Base-by-base conservation (phyloP, 2,113 vertebrate species). In the Amazona vittata region DNA sequence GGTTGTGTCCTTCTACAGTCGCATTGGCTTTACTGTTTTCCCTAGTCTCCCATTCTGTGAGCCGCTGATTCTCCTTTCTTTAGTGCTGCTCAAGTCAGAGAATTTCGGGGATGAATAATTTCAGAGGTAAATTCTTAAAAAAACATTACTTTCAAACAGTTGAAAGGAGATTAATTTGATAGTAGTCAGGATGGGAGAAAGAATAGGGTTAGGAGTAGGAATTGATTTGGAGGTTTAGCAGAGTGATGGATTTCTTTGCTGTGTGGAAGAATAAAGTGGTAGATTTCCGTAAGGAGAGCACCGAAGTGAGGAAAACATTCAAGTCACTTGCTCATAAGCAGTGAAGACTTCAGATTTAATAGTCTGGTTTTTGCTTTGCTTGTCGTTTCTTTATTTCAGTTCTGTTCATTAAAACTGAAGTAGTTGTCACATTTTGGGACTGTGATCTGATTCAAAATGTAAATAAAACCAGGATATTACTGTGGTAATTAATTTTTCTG, bases 51-150 rank as follows among this genome's bases (percentile, higher is more conserved):
- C 14, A 29, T 55, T 9, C 1, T 67, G 15, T 74, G 78, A 67
- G 33, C 53, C 37, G 67, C 37, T 0, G 3, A 53, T 84, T 91
- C 21, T 86, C 10, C 63, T 55, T 89, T 53, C 53, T 62, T 49
- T 35, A 78, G 21, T 53, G 16, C 65, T 74, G 24, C 29, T 84
- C 24, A 68, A 86, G 35, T 50, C 53, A 78, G 44, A 47, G 39
- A 50, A 73, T 93, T 94, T 83, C 43, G 78, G 39, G 60, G 68
- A 70, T 90, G 13, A 74, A 69, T 67, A 67, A 81, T 92, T 84
- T 89, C n/a, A 59, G 37, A 73, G 24, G 37, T 90, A 41, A 89
- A 80, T 89, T 90, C 71, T 86, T 94, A 69, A 89, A 91, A 91
- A 2, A 2, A 2, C 11, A 44, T 95, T 89, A 62, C 37, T 81